phyloP scores from a whole-genome alignment of 2,888 invertebrate species.

The Xestia xanthographa region DNA sequence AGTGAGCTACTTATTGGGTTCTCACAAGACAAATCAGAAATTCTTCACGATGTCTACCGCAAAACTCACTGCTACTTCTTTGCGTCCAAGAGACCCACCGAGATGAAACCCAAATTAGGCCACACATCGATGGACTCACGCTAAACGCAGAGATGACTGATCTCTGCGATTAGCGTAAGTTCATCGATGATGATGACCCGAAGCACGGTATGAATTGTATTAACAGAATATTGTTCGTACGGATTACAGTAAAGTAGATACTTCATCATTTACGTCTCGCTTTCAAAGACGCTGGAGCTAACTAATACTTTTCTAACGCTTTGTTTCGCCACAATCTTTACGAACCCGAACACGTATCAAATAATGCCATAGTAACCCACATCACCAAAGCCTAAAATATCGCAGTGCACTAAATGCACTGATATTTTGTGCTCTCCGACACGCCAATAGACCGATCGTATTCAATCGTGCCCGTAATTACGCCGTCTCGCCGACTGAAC shows the following conservation, averaged over 20 bases:
- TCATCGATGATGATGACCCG: too few relatives aligned
- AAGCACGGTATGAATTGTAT: too few relatives aligned
- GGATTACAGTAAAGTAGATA: not conserved
- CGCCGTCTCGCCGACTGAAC: slow-evolving; percentile 49
- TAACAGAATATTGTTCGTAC: too few relatives aligned
- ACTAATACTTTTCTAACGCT: not conserved
- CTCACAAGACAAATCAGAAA: too few relatives aligned
- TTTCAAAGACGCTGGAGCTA: not conserved
- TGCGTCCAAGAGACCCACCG: too few relatives aligned
- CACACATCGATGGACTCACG: too few relatives aligned
- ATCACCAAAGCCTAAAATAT: slow-evolving; percentile 22
- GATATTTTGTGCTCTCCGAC: slow-evolving; percentile 47
- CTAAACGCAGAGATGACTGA: too few relatives aligned
- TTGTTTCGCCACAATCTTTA: not conserved
- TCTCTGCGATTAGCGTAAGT: too few relatives aligned
- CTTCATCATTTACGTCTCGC: not conserved
- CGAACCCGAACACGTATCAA: not conserved
- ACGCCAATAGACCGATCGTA: slow-evolving; percentile 33
- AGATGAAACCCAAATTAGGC: too few relatives aligned
- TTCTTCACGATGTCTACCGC: too few relatives aligned
- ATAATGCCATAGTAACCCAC: not conserved
- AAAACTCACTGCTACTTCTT: too few relatives aligned
- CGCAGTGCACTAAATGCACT: slow-evolving; percentile 1
- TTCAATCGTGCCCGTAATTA: slow-evolving; percentile 63
- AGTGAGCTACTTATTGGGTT: too few relatives aligned